Evolutionary conservation across 2,888 invertebrate genomes (phyloP).

Genomic region (Notodonta ziczac): DNA sequence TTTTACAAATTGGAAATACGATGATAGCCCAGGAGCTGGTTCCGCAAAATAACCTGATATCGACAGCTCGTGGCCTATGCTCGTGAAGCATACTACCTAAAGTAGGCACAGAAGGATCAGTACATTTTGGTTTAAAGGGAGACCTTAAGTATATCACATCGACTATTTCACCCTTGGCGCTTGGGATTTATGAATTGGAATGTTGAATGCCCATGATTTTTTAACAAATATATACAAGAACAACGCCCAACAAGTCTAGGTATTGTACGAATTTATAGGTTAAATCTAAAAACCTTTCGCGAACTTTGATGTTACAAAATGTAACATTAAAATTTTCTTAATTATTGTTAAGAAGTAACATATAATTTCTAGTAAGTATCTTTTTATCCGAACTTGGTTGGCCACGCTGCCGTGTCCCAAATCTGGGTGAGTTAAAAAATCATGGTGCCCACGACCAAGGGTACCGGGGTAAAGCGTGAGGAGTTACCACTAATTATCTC

Average conservation of each 20-base stretch:
- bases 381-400: slow-evolving; percentile 3
- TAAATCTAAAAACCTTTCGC: too few species aligned
- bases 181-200: slow-evolving; percentile 58
- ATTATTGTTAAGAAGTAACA: too few species aligned
- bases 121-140: slow-evolving; percentile 81
- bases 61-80: slow-evolving; percentile 42
- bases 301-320: too few species aligned
- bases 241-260: background rate
- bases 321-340: too few species aligned
- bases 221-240: slow-evolving; percentile 16
- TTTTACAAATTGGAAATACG: slow-evolving; percentile 53
- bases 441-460: slow-evolving; percentile 58
- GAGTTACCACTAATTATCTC: slow-evolving; percentile 72
- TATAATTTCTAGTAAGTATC: too few species aligned
- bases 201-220: slow-evolving; percentile 50
- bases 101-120: slow-evolving; percentile 84
- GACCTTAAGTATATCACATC: slow-evolving; percentile 79
- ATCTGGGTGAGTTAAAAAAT: slow-evolving; percentile 31
- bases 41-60: slow-evolving; percentile 26
- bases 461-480: slow-evolving; percentile 70
- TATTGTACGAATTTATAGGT: too few species aligned
- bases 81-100: slow-evolving; percentile 52
- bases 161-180: slow-evolving; percentile 67
- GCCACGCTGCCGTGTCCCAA: slow-evolving; percentile 11
- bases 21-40: slow-evolving; percentile 46